Base-by-base conservation (phyloP, 1,140 invertebrate genomes). In the Sesamia nonagrioides region DNA sequence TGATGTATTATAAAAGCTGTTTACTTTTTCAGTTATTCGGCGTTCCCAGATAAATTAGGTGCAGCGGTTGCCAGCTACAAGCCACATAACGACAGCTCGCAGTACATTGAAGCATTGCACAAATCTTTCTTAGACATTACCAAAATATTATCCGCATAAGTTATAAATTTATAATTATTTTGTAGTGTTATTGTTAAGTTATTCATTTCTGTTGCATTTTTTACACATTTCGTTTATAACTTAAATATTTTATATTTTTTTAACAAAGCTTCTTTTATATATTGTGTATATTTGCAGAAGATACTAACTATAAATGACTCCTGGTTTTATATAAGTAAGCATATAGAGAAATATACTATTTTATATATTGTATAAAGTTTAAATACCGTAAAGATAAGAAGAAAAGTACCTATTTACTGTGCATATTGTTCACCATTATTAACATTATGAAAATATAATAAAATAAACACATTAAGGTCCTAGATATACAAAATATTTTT, bases 21-120 rank as follows among this genome's bases (percentile, higher is more conserved):
- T 74, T 76, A 40, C 60, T 60, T 21, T 75, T 75, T 33, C 58
- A 97, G 97, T 77, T 97, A 98, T 88, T 96, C 95, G 45, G 97
- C 98, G 78, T 96, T 97, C 84, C 96, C 98, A 79, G 96, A 97
- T 79, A 96, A 95, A 82, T 90, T 98, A 42, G 98, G 98, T n/a
- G 96, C 96, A 71, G 96, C 98, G 66, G 96, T 98, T 1, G 97
- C 97, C 0, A 97, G 96, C 81, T 99, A 99, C 89, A 96, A 96
- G 77, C 93, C 96, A 27, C 95, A 97, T 77, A 96, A 96, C 52
- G 96, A 97, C 90, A 97, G 97, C 50, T 91, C 91, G 8, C 96
- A 97, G 61, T 98, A 98, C 88, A 94, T 97, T 18, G 95, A 97
- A 71, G 97, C 96, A 78, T 92, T 98, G 50, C 95, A 96, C 78